Conservation (phyloP, 1,140 invertebrate species). For the Calephelis virginiensis region DNA sequence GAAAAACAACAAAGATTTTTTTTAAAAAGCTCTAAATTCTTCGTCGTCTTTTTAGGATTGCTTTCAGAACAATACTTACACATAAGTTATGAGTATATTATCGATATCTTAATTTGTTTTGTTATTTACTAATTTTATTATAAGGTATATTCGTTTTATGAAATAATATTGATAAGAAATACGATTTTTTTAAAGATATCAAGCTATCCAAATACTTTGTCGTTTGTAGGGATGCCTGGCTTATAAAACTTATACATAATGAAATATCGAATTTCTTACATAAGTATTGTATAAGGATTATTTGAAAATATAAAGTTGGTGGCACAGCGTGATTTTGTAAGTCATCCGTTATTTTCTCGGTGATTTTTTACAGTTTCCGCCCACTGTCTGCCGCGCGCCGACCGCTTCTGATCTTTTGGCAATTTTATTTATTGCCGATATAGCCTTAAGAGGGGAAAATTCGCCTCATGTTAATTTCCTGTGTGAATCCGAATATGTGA, state of each 20-base stretch:
- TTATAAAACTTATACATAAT: not conserved
- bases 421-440: constrained; percentile 74
- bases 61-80: too few species aligned
- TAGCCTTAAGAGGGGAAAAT: constrained; percentile 59
- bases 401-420: constrained; percentile 55
- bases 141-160: too few species aligned
- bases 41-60: too few species aligned
- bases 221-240: constrained; percentile 1
- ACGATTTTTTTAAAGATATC: too few species aligned
- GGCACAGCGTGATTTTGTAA: constrained; percentile 13
- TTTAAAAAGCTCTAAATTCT: too few species aligned
- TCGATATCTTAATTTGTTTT: too few species aligned
- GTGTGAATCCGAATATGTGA: constrained; percentile 39
- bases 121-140: too few species aligned
- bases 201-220: not conserved
- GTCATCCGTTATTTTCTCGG: constrained; percentile 22
- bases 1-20: too few species aligned
- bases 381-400: constrained; percentile 39
- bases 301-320: constrained; percentile 2
- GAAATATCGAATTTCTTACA: not conserved
- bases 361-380: constrained; percentile 63
- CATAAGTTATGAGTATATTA: too few species aligned
- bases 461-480: constrained; percentile 73
- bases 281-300: constrained; percentile 10
- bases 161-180: too few species aligned